A percentile compares a stretch with the other conserved stretches of the same genome.
Conservation (phyloP, 2,113 vertebrate genomes). For the Chaetura pelagica region DNA sequence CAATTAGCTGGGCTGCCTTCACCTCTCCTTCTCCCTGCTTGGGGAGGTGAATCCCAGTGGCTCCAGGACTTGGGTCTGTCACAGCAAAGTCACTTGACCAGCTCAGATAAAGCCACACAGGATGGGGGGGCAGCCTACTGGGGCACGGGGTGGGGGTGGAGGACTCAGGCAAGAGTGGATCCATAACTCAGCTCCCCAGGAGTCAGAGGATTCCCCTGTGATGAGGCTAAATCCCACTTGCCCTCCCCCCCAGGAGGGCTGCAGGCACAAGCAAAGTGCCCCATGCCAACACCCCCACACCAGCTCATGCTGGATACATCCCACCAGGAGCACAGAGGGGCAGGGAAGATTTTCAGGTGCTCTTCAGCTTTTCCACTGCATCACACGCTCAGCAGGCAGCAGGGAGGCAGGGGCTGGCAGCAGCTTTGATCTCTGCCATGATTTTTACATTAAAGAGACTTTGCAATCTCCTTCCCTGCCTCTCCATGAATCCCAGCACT, state of each 20-base stretch:
- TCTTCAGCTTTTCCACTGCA: neutral
- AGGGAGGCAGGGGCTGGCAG: neutral
- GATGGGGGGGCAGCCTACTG: neutral
- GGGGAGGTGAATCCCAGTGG: neutral
- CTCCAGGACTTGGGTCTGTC: neutral
- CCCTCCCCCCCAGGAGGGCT: neutral
- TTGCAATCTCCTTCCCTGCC: neutral
- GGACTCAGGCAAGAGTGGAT: neutral
- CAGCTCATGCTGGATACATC: neutral
- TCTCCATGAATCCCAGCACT: neutral
- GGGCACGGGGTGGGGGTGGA: fast-evolving
- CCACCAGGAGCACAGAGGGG: neutral
- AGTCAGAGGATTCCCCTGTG: neutral
- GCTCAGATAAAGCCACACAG: fast-evolving
- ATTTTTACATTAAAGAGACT: constrained; percentile 54
- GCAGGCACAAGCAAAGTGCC: neutral
- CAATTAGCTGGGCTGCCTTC: constrained; percentile 1
- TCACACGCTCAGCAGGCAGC: neutral
- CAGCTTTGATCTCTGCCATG: neutral
- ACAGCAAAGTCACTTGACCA: neutral
- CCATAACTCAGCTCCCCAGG: fast-evolving
- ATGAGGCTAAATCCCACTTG: neutral
- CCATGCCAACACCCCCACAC: neutral
- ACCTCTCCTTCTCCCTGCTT: neutral
- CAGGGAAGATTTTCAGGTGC: neutral